phyloP scores from a whole-genome alignment of 2,888 invertebrate species.

The Leuctra nigra region DNA sequence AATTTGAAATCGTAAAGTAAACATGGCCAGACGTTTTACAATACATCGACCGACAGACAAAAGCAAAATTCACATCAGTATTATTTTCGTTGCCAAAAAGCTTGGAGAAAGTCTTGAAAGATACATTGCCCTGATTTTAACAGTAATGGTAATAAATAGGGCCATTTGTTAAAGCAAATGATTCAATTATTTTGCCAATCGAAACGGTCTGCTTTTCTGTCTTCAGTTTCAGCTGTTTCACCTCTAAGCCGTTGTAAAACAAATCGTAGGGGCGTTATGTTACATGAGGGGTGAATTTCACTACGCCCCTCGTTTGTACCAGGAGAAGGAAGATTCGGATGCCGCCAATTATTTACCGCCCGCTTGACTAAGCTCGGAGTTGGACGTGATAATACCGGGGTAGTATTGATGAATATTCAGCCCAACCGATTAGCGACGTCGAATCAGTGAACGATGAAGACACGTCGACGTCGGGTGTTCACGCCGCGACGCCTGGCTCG shows the following conservation, averaged over 20 bases:
- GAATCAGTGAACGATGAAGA: constrained; percentile 1
- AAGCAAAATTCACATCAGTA: neutral
- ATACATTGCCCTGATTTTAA: neutral
- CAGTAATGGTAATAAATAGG: neutral
- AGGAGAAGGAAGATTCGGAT: neutral
- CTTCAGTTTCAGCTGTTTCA: neutral
- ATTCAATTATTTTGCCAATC: neutral
- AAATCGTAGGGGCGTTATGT: neutral
- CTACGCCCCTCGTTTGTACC: neutral
- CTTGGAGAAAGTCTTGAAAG: too few species aligned
- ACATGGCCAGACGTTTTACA: constrained; percentile 6
- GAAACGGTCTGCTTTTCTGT: neutral
- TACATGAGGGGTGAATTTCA: neutral
- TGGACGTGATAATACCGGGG: neutral
- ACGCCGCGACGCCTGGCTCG: too few species aligned
- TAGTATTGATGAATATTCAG: neutral
- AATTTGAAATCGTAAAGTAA: constrained; percentile 15
- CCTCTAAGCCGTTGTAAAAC: neutral
- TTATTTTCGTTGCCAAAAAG: neutral
- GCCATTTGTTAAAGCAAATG: neutral
- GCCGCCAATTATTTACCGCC: neutral
- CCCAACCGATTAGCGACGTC: neutral
- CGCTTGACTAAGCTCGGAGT: neutral
- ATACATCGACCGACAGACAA: too few species aligned
- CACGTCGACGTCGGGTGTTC: neutral